These are phyloP conservation scores for Sphinx pinastri DNA, from an alignment of 2,888 invertebrate genomes.

Conservation along the genomic window DNA sequence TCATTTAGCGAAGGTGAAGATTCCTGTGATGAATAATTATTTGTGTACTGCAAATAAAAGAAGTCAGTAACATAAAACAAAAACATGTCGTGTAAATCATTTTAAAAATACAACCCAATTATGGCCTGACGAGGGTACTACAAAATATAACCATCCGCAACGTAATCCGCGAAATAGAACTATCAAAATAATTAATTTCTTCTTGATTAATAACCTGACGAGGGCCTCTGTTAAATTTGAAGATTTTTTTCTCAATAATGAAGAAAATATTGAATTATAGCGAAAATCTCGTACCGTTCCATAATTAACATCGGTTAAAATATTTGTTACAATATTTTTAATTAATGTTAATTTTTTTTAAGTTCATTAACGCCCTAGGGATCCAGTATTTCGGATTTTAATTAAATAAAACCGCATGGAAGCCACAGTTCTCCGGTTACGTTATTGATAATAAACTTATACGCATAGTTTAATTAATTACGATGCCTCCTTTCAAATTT, in stretches of 20 bases:
- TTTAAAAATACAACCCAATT: neutral
- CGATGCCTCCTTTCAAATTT: neutral
- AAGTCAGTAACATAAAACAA: neutral
- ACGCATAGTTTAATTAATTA: constrained; percentile 19
- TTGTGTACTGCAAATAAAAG: neutral
- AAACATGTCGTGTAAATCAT: neutral
- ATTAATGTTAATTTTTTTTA: constrained; percentile 49
- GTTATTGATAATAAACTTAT: constrained; percentile 18
- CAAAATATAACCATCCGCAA: neutral
- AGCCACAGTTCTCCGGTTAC: constrained; percentile 18
- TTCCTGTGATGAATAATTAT: neutral
- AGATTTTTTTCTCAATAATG: constrained; percentile 17
- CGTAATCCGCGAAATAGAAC: neutral
- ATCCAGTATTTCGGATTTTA: constrained; percentile 50
- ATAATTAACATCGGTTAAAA: constrained; percentile 42
- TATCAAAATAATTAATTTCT: constrained; percentile 16
- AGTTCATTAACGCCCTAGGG: constrained; percentile 47
- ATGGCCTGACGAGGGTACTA: neutral
- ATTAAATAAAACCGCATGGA: constrained; percentile 40
- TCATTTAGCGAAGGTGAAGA: no score
- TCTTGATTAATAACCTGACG: constrained; percentile 7
- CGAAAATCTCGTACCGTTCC: constrained; percentile 39
- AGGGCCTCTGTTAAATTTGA: constrained; percentile 9
- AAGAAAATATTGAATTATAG: constrained; percentile 28
- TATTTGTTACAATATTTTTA: constrained; percentile 42